A percentile compares a stretch with the other conserved stretches of the same genome.
Evolutionary conservation across 2,113 vertebrate genomes (phyloP).

Genomic region (Grantiella picta): DNA sequence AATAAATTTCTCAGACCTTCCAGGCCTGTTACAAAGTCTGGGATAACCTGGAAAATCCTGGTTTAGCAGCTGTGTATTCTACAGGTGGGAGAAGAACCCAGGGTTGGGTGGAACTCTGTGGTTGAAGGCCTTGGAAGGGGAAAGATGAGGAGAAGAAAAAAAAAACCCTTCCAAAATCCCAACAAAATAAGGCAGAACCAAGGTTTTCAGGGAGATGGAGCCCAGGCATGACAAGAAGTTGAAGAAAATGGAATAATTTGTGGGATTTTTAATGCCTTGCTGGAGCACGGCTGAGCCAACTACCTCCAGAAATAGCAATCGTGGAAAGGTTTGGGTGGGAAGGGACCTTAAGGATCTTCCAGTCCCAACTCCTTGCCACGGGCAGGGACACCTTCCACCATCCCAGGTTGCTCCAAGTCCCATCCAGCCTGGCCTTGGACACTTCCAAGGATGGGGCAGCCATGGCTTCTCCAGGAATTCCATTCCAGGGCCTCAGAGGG

Average conservation of each 20-base stretch:
- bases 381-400: background rate
- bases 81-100: background rate
- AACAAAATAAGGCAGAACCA: background rate
- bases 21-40: accelerated
- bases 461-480: background rate
- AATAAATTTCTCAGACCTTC: background rate
- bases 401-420: background rate
- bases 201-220: background rate
- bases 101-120: accelerated
- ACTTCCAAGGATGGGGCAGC: background rate
- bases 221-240: background rate
- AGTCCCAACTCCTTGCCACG: background rate
- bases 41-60: background rate
- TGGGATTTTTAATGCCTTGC: background rate
- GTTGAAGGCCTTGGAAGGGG: background rate
- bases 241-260: background rate
- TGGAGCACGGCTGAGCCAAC: background rate
- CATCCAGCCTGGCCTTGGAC: no score
- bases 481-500: background rate
- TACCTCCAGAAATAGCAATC: background rate
- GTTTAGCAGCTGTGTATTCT: accelerated
- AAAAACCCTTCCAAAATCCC: background rate
- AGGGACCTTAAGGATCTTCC: background rate
- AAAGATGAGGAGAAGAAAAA: background rate
- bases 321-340: background rate